These are phyloP conservation scores for Naso thynnoides DNA, from an alignment of 2,797 vertebrate genomes.

Conservation along the genomic window DNA sequence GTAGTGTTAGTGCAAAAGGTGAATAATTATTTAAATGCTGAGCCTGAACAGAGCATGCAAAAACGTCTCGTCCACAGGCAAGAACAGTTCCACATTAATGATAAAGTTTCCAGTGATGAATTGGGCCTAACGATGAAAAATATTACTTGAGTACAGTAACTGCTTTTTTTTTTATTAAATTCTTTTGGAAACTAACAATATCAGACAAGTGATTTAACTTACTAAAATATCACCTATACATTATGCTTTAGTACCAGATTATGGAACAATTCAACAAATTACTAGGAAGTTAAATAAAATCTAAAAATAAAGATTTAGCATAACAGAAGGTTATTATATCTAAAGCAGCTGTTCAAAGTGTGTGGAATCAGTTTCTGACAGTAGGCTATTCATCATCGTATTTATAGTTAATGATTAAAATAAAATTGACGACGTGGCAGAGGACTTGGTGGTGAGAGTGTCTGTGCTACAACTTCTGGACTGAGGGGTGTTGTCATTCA, in stretches of 20 bases:
- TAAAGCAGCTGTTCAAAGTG: too few relatives aligned
- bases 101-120: background rate
- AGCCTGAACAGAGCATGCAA: background rate
- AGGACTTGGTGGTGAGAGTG: too few relatives aligned
- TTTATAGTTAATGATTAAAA: background rate
- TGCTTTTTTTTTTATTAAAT: background rate
- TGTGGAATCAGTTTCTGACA: too few relatives aligned
- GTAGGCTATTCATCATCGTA: background rate
- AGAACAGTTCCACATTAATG: background rate
- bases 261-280: too few relatives aligned
- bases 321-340: too few relatives aligned
- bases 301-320: too few relatives aligned
- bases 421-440: background rate
- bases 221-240: too few relatives aligned
- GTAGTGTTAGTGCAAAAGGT: too few relatives aligned
- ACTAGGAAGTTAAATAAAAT: too few relatives aligned
- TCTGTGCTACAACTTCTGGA: too few relatives aligned
- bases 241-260: too few relatives aligned
- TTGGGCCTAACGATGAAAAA: background rate
- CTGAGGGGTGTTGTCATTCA: too few relatives aligned
- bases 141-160: background rate
- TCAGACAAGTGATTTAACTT: background rate
- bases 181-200: background rate
- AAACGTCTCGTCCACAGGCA: background rate
- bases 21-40: background rate